phyloP scores from a whole-genome alignment of 2,113 vertebrate genomes.

The Acanthisitta chloris region DNA sequence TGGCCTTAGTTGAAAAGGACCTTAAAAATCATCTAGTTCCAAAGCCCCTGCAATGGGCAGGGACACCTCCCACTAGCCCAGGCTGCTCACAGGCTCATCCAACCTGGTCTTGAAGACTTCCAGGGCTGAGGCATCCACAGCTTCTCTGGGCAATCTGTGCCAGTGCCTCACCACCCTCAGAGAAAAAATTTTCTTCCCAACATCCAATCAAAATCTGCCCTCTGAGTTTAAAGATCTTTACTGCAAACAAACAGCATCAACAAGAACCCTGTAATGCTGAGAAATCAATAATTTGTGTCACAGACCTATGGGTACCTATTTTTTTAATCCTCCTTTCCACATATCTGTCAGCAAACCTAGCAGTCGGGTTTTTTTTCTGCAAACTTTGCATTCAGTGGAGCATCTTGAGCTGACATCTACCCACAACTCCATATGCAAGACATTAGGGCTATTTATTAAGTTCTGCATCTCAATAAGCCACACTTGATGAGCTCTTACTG shows the following conservation, averaged over 20 bases:
- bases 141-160: not conserved
- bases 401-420: not conserved
- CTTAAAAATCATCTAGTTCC: not conserved
- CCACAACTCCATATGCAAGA: not conserved
- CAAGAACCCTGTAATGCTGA: accelerated
- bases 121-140: not conserved
- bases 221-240: not conserved
- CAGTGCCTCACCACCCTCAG: not conserved
- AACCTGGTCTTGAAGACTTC: not conserved
- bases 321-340: not conserved
- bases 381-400: not conserved
- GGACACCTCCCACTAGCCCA: too few species aligned
- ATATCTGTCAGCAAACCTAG: not conserved
- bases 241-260: not conserved
- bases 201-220: not conserved
- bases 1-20: not conserved
- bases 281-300: not conserved
- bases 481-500: not conserved
- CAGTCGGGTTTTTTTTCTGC: not conserved
- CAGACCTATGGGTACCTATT: accelerated
- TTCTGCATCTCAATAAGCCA: not conserved
- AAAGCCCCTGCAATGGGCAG: not conserved
- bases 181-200: not conserved
- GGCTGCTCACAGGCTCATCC: not conserved
- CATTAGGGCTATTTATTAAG: not conserved